A percentile compares a stretch with the other conserved stretches of the same genome.
Conservation (phyloP, 2,797 vertebrate species). For the Gephyroberyx darwinii region DNA sequence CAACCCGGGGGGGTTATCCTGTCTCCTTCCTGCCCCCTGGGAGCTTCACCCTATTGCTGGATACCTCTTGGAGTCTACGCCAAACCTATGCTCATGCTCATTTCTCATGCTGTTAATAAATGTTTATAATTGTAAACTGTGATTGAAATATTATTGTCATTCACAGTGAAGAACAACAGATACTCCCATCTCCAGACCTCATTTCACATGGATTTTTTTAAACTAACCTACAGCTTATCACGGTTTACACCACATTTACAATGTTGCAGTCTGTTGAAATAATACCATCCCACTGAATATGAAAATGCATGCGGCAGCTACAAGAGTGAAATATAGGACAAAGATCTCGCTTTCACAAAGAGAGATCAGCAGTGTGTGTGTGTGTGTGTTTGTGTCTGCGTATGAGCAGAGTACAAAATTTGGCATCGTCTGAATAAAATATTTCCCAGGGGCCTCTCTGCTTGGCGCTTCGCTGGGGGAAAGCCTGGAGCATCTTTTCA, state of each 20-base stretch:
- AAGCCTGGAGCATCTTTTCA: constrained; percentile 75
- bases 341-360: constrained; percentile 65
- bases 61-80: no score
- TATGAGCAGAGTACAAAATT: constrained; percentile 67
- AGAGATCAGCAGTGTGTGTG: constrained; percentile 44
- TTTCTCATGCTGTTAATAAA: no score
- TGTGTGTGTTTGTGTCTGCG: constrained; percentile 17
- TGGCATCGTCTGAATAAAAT: constrained; percentile 78
- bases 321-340: constrained; percentile 70
- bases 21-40: no score
- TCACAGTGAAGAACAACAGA: not conserved
- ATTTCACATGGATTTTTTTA: constrained; percentile 5
- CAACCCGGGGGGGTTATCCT: no score
- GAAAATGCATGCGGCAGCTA: constrained; percentile 46
- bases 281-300: constrained; percentile 39
- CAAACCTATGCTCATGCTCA: no score
- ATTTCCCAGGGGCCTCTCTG: constrained; percentile 73
- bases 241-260: constrained; percentile 33
- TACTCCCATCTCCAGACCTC: no score
- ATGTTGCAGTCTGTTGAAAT: constrained; percentile 46
- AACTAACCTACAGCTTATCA: constrained; percentile 55
- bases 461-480: constrained; percentile 71
- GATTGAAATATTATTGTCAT: not conserved
- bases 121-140: no score
- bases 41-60: no score